Conservation (phyloP, 2,888 invertebrate genomes). For the Thecocarcelia acutangulata region DNA sequence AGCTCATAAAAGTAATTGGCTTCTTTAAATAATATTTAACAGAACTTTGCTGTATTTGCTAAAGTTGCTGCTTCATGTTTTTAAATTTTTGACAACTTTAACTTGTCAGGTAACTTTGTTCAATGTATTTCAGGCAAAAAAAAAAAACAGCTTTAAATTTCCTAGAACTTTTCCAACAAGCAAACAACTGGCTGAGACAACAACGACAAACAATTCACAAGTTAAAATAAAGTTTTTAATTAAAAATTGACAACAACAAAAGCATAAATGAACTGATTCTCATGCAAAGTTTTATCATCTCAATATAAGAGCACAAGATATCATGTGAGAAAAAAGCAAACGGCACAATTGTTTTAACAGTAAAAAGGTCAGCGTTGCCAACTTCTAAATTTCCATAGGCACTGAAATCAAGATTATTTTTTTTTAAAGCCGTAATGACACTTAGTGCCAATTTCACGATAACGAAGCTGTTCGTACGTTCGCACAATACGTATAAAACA, state of each 20-base stretch:
- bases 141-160: neutral
- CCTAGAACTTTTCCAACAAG: constrained; percentile 29
- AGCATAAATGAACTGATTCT: neutral
- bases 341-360: neutral
- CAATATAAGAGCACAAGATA: neutral
- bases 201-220: constrained; percentile 14
- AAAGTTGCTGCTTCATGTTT: too few species aligned
- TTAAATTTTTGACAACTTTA: too few species aligned
- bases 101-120: neutral
- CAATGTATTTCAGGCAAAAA: neutral
- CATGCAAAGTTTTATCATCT: constrained; percentile 11
- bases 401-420: too few species aligned
- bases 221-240: constrained; percentile 55
- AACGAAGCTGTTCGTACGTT: too few species aligned
- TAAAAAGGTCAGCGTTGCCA: too few species aligned
- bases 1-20: too few species aligned
- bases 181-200: constrained; percentile 53
- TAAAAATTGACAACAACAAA: constrained; percentile 42
- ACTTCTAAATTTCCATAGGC: too few species aligned
- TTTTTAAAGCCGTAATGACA: too few species aligned
- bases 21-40: too few species aligned
- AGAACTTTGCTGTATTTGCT: too few species aligned
- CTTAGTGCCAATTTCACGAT: too few species aligned
- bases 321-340: neutral
- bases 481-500: too few species aligned